Percentiles rank a stretch among this genome's conserved stretches.
phyloP scores from a whole-genome alignment of 2,113 vertebrate species.

The Campylorhamphus procurvoides region DNA sequence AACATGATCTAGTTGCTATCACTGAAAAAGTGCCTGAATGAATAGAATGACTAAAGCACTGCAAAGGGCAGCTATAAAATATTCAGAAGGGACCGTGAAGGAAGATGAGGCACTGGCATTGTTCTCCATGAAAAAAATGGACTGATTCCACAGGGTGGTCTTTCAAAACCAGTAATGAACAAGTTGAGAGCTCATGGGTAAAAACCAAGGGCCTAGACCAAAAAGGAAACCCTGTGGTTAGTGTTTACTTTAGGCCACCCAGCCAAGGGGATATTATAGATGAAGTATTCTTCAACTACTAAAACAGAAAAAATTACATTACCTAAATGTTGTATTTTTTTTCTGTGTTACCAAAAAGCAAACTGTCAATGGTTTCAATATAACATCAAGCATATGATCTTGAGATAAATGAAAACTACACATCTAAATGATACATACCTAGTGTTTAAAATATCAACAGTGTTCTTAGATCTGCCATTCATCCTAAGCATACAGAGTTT shows the following conservation, averaged over 20 bases:
- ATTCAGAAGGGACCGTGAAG: neutral
- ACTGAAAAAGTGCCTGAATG: neutral
- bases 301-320: neutral
- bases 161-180: neutral
- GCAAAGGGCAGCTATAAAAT: neutral
- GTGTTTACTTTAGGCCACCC: neutral
- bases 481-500: neutral
- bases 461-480: neutral
- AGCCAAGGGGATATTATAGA: neutral
- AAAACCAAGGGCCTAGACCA: neutral
- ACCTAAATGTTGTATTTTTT: neutral
- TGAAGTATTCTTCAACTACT: neutral
- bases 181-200: neutral
- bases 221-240: neutral
- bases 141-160: neutral
- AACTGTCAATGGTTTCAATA: neutral
- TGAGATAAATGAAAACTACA: neutral
- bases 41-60: neutral
- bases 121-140: neutral
- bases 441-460: neutral
- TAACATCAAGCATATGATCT: neutral
- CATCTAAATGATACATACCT: neutral
- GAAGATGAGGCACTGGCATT: accelerated
- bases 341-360: neutral
- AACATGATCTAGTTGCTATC: neutral